Percentiles rank a stretch among this genome's conserved stretches.
Evolutionary conservation across 2,888 invertebrate species (phyloP).

Genomic region (Tetrapedia diversipes): DNA sequence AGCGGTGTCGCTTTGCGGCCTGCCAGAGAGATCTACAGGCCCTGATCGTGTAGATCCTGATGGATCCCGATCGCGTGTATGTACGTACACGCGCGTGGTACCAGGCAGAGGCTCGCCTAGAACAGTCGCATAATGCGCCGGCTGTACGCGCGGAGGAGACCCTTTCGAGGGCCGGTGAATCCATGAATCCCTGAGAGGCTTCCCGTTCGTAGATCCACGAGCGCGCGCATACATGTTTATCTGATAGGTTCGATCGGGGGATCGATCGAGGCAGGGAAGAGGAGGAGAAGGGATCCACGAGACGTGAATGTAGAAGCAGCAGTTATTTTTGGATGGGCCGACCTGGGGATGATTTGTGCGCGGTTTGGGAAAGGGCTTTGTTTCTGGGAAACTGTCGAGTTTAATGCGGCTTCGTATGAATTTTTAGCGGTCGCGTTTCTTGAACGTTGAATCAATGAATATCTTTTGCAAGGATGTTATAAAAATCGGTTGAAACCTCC

Average conservation of each 20-base stretch:
- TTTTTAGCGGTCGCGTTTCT: no score
- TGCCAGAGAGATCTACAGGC: conserved; percentile 63
- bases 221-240: conserved; percentile 50
- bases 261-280: conserved; percentile 46
- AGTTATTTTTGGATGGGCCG: conserved; percentile 27
- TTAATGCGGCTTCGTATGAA: no score
- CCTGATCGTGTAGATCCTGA: conserved; percentile 64
- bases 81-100: conserved; percentile 53
- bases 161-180: conserved; percentile 47
- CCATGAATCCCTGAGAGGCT: conserved; percentile 59
- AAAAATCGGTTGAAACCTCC: no score
- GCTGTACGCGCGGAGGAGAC: no score
- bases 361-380: no score
- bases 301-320: conserved; percentile 33
- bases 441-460: no score
- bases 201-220: conserved; percentile 36
- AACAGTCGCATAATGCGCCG: conserved; percentile 52
- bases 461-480: no score
- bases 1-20: conserved; percentile 60
- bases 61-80: conserved; percentile 56
- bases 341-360: no score
- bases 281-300: conserved; percentile 1
- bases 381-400: no score
- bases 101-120: conserved; percentile 29
- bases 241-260: conserved; percentile 49